A percentile compares a stretch with the other conserved stretches of the same genome.
phyloP scores from a whole-genome alignment of 2,797 vertebrate species.

The Cuculus canorus region DNA sequence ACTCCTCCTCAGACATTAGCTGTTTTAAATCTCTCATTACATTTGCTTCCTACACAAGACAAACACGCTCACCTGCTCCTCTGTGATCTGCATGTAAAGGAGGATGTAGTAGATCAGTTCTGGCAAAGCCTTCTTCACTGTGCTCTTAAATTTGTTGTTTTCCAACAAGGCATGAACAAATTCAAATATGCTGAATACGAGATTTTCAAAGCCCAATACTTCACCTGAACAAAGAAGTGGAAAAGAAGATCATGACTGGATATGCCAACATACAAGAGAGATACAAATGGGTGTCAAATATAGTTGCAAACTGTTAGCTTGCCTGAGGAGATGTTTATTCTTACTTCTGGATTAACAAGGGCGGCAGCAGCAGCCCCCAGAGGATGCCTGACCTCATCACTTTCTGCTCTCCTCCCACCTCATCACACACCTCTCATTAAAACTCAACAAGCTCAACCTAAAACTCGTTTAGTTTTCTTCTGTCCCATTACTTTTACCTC shows the following conservation, averaged over 20 bases:
- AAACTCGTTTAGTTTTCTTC: background rate
- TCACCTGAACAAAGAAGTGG: conserved; percentile 82
- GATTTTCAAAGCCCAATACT: conserved; percentile 97
- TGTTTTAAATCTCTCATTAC: background rate
- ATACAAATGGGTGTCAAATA: background rate
- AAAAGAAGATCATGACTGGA: background rate
- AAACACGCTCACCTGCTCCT: conserved; percentile 89
- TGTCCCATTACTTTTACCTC: background rate
- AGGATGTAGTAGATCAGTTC: conserved; percentile 98
- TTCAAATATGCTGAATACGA: conserved; percentile 98
- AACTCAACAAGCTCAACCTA: background rate
- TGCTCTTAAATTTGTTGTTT: conserved; percentile 97
- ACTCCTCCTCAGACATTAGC: background rate
- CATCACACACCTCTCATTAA: background rate
- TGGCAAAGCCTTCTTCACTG: conserved; percentile 95
- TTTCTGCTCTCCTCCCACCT: background rate
- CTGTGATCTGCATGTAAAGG: conserved; percentile 99
- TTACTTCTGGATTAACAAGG: background rate
- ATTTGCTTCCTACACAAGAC: background rate
- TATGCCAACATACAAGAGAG: background rate
- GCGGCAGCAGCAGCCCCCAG: background rate
- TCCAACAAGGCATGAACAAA: conserved; percentile 97
- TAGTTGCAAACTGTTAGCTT: background rate
- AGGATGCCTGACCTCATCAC: background rate
- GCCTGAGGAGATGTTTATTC: background rate